Base-by-base conservation (phyloP, 2,888 invertebrate genomes). In the Dasypolia templi region DNA sequence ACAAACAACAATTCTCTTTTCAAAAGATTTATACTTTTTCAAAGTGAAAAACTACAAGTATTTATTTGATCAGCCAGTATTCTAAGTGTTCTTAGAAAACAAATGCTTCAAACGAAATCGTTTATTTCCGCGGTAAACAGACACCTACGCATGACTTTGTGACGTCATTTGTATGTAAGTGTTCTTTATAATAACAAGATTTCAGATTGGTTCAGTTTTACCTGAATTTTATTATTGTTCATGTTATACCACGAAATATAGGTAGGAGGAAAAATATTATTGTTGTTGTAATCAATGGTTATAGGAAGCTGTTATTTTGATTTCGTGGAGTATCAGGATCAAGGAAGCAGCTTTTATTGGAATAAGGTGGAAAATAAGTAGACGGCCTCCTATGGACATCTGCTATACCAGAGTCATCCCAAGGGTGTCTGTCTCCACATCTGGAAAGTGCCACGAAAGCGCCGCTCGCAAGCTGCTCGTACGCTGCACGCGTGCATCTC, bases 11-110 rank as follows among this genome's bases (percentile, higher is more conserved):
- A 22, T 26, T 53, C 0, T 14, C 32, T 69, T 53, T 76, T 53
- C 11, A 39, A 68, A 69, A 59, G 12, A 61, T 73, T 39, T 67
- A 63, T 14, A 4, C 2, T 44, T 65, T 76, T 80, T 81, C 32
- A 70, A 70, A 77, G 63, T 29, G 61, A n/a, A 63, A 35, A 17
- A n/a, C 5, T 62, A 32, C 46, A 32, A 17, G 22, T 32, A 61
- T 71, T 73, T 71, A 73, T 74, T 78, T 70, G 29, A 53, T 68
- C 61, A 61, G 64, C 51, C 77, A 62, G 61, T 65, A 44, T 64
- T 67, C 66, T 72, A 64, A 75, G 80, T 46, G 29, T 68, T 81
- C 64, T 44, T n/a, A 56, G 72, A 65, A 78, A 71, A 72, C 56
- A 65, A 74, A 71, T 14, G 55, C 9, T 82, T 68, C 71, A 49